A percentile compares a stretch with the other conserved stretches of the same genome.
phyloP scores from a whole-genome alignment of 2,888 invertebrate genomes.

The Apamea epomidion region DNA sequence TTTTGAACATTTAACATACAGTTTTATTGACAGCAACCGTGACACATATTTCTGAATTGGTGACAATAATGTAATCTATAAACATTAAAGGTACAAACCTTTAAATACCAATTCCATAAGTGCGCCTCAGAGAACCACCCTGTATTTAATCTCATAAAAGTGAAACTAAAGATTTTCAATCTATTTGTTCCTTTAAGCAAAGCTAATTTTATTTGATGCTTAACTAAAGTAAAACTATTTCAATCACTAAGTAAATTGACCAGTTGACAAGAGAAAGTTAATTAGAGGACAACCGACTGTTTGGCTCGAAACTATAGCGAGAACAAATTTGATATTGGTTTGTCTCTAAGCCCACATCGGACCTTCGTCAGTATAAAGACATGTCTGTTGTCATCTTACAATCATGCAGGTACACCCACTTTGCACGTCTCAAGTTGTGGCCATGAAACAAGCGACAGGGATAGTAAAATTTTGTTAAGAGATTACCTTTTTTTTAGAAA shows the following conservation, averaged over 20 bases:
- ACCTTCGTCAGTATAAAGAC: slow-evolving; percentile 62
- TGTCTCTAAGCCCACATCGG: slow-evolving; percentile 52
- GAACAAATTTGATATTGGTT: slow-evolving; percentile 50
- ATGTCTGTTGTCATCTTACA: slow-evolving; percentile 63
- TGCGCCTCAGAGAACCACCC: not conserved
- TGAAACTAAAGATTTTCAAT: slow-evolving; percentile 32
- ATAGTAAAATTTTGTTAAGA: slow-evolving; percentile 2
- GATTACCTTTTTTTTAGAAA: not conserved
- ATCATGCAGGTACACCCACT: slow-evolving; percentile 53
- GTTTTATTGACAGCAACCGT: slow-evolving; percentile 26
- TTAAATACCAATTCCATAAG: not conserved
- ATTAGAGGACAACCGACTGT: slow-evolving; percentile 62
- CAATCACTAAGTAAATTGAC: slow-evolving; percentile 50
- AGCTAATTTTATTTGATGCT: slow-evolving; percentile 51
- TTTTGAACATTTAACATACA: slow-evolving; percentile 14
- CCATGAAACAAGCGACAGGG: slow-evolving; percentile 36
- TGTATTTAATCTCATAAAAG: slow-evolving; percentile 13
- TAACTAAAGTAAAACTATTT: slow-evolving; percentile 50
- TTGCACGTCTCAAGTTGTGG: slow-evolving; percentile 20
- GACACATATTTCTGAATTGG: slow-evolving; percentile 27
- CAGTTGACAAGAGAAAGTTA: slow-evolving; percentile 64
- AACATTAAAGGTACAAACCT: no score
- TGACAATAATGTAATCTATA: slow-evolving; percentile 10
- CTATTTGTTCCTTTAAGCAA: slow-evolving; percentile 40
- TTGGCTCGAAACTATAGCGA: slow-evolving; percentile 48